A percentile compares a stretch with the other conserved stretches of the same genome.
Conservation (phyloP, 2,888 invertebrate species). For the Seira ritae region DNA sequence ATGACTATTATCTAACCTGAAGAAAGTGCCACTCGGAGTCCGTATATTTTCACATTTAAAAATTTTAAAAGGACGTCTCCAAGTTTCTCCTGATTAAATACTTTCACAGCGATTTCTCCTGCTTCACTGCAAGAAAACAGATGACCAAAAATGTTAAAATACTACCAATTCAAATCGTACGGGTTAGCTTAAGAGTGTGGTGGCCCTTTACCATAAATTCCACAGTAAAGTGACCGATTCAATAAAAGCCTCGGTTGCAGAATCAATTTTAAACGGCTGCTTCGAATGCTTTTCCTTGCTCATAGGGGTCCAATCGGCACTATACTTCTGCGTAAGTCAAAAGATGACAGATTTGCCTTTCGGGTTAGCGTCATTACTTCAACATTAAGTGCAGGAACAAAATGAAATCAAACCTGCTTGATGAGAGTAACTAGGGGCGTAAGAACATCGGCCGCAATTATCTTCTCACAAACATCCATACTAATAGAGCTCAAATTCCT, state of each 20-base stretch:
- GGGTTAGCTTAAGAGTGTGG: too few species aligned
- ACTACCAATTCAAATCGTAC: too few species aligned
- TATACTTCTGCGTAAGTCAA: slow-evolving; percentile 58
- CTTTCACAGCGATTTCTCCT: slow-evolving; percentile 80
- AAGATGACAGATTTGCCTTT: too few species aligned
- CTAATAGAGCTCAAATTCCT: slow-evolving; percentile 82
- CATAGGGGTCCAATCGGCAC: slow-evolving; percentile 77
- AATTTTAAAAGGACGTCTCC: slow-evolving; percentile 80
- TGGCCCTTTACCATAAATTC: slow-evolving; percentile 80
- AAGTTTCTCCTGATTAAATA: slow-evolving; percentile 81
- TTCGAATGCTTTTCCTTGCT: slow-evolving; percentile 74
- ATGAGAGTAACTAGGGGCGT: slow-evolving; percentile 83
- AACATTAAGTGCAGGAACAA: too few species aligned
- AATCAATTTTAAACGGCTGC: slow-evolving; percentile 76
- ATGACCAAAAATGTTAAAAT: too few species aligned
- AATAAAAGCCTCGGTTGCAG: slow-evolving; percentile 82
- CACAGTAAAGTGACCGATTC: slow-evolving; percentile 83
- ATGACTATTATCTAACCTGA: slow-evolving; percentile 63
- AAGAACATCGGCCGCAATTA: slow-evolving; percentile 84
- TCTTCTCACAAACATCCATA: slow-evolving; percentile 80
- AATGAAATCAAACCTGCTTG: slow-evolving; percentile 77
- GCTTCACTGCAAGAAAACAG: too few species aligned
- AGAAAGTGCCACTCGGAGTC: slow-evolving; percentile 76
- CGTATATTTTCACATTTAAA: slow-evolving; percentile 80
- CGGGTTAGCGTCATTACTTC: too few species aligned